Percentiles rank a stretch among this genome's conserved stretches.
Evolutionary conservation across 2,797 vertebrate species (phyloP).

Genomic region (Pseudochromis fuscus): DNA sequence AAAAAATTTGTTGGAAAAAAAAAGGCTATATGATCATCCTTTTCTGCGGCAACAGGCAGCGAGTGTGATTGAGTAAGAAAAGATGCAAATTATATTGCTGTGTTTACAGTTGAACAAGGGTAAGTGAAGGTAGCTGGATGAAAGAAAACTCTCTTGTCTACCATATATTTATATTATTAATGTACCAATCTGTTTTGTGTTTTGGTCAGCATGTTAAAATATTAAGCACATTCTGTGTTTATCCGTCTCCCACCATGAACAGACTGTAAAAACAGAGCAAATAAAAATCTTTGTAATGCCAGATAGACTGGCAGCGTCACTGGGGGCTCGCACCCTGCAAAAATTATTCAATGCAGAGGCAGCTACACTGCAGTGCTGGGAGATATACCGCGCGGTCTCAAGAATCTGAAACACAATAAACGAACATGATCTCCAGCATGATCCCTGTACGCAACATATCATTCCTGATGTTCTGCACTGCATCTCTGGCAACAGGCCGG

Average conservation of each 20-base stretch:
- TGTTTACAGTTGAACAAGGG: slow-evolving; percentile 49
- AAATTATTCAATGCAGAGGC: slow-evolving; percentile 42
- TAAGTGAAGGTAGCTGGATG: slow-evolving; percentile 13
- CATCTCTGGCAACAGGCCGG: slow-evolving; percentile 51
- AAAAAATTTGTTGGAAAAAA: slow-evolving; percentile 67
- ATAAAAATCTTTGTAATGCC: slow-evolving; percentile 31
- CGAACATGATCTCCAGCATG: slow-evolving; percentile 65
- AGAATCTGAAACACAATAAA: slow-evolving; percentile 66
- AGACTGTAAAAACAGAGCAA: slow-evolving; percentile 34
- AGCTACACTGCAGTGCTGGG: slow-evolving; percentile 53
- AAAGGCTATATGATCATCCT: slow-evolving; percentile 34
- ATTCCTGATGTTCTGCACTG: slow-evolving; percentile 56
- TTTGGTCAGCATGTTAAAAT: slow-evolving; percentile 57
- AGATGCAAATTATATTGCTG: slow-evolving; percentile 41
- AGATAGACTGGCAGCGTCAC: slow-evolving; percentile 36
- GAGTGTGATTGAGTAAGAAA: slow-evolving; percentile 37
- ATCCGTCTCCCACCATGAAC: slow-evolving; percentile 32
- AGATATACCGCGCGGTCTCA: slow-evolving; percentile 45
- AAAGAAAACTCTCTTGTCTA: slow-evolving; percentile 22
- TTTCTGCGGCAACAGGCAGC: slow-evolving; percentile 35
- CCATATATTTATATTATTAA: slow-evolving; percentile 54
- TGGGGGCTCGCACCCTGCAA: slow-evolving; percentile 36
- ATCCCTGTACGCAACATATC: slow-evolving; percentile 66
- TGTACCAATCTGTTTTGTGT: slow-evolving; percentile 42
- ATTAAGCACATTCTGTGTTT: slow-evolving; percentile 59